Evolutionary conservation across 2,888 invertebrate genomes (phyloP).

Genomic region (Scaptomyza cyrtandrae): DNA sequence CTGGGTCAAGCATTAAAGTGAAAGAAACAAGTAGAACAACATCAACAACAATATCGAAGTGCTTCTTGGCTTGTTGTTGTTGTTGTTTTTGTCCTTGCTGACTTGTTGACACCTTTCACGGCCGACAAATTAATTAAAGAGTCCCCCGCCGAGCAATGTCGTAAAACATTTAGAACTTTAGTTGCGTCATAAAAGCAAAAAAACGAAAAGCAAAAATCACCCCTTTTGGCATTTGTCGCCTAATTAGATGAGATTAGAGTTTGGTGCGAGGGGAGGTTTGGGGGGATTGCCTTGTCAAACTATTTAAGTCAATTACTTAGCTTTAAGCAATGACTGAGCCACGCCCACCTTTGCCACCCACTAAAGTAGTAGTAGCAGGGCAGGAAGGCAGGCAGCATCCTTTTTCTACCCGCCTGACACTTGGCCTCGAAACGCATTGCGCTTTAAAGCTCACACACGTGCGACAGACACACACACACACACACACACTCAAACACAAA

Average conservation of each 20-base stretch:
- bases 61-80: conserved; percentile 36
- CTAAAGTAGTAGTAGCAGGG: conserved; percentile 25
- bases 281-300: background rate
- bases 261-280: conserved; percentile 2
- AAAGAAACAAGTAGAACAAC: conserved; percentile 28
- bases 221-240: conserved; percentile 58
- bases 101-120: conserved; percentile 75
- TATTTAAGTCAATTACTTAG: conserved; percentile 38
- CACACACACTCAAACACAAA: conserved; percentile 37
- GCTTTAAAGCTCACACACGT: conserved; percentile 77
- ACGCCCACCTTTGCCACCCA: conserved; percentile 24
- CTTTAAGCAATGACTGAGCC: conserved; percentile 4
- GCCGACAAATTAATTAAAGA: conserved; percentile 74
- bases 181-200: conserved; percentile 65
- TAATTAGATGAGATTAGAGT: conserved; percentile 70
- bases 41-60: conserved; percentile 13
- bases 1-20: conserved; percentile 68
- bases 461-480: conserved; percentile 44
- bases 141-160: conserved; percentile 55
- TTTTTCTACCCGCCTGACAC: conserved; percentile 57
- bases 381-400: conserved; percentile 31
- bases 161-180: conserved; percentile 77
- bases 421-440: conserved; percentile 78
- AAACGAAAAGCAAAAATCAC: background rate
- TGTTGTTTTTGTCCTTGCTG: conserved; percentile 54